Evolutionary conservation across 2,888 invertebrate species (phyloP).

Genomic region (Rhabditoides inermis): DNA sequence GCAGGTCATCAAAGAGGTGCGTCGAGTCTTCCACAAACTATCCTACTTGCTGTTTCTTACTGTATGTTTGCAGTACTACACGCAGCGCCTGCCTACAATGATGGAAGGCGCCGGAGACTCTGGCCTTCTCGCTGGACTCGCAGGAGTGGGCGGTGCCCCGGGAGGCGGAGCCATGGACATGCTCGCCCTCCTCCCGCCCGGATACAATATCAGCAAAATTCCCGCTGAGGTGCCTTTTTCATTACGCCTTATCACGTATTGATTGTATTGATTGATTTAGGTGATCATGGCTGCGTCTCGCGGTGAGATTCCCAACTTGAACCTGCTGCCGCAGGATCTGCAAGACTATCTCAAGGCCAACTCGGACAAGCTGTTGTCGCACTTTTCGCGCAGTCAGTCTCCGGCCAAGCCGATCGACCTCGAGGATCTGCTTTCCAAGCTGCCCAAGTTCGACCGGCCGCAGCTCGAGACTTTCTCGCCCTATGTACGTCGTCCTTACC

Average conservation of each 20-base stretch:
- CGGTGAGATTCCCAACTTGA: constrained; percentile 47
- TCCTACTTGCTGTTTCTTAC: neutral
- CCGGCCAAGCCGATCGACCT: too few species aligned
- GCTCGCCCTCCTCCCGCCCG: constrained; percentile 22
- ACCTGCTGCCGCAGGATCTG: constrained; percentile 42
- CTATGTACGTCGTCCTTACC: too few species aligned
- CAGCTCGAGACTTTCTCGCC: constrained; percentile 43
- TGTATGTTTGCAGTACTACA: constrained; percentile 27
- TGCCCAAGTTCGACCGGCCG: constrained; percentile 43
- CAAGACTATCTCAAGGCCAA: constrained; percentile 41
- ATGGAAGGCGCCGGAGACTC: too few species aligned
- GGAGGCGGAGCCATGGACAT: constrained; percentile 3
- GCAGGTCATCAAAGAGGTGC: constrained; percentile 19
- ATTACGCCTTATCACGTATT: too few species aligned
- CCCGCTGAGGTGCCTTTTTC: constrained; percentile 22
- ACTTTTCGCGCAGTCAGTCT: too few species aligned
- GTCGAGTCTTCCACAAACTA: neutral
- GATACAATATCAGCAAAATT: constrained; percentile 31
- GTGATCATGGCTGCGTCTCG: constrained; percentile 33
- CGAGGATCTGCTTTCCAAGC: constrained; percentile 44
- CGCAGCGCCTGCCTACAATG: constrained; percentile 24
- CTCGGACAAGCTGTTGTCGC: constrained; percentile 28
- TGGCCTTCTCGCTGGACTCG: too few species aligned
- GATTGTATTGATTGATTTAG: constrained; percentile 7
- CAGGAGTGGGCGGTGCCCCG: too few species aligned